Evolutionary conservation across 1,140 invertebrate species (phyloP), one percentile per base, ranked within the genome.

Genomic region (Elysia chlorotica): DNA sequence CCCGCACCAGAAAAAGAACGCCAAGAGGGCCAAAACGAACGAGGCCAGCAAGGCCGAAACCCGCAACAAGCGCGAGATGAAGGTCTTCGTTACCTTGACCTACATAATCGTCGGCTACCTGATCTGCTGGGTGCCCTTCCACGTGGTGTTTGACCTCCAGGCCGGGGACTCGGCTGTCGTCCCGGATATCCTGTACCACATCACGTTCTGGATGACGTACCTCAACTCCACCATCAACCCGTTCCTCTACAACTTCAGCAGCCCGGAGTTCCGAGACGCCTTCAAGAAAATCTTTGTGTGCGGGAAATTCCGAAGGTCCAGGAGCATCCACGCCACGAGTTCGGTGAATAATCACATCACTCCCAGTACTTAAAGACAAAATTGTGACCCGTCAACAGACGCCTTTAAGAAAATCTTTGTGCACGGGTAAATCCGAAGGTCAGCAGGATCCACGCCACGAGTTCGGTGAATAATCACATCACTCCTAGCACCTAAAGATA

Each of bases 221-320:
- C 65, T 84, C 28, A 86, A 86, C 70, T 85, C 83, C 0, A 81
- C 85, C 10, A 73, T 85, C n/a, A 86, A 86, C 74, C 85, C 85
- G 1, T 80, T 86, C 54, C 70, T 85, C 10, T 86, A 86, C 66
- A 85, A 85, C 61, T 86, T 83, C 59, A 82, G 82, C 41, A 81
- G 78, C 62, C 71, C 76, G 2, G 80, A 83, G 21, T 84, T 85
- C 66, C 41, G 78, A 41, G 72, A 65, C 10, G 80, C 81, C 23
- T 84, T 86, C 54, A 78, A 71, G 54, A 73, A 78, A 37, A 77
- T 84, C 33, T n/a, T n/a, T n/a, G 36, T 84, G 1, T 56, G 2
- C 25, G 28, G 74, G 30, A 65, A 70, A 59, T 48, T 36, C 17
- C 6, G 2, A 14, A 1, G 41, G 28, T 1, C 67, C 41, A n/a